These are phyloP conservation scores for Lysiphlebus fabarum DNA, from an alignment of 1,140 invertebrate species.

Conservation along the genomic window DNA sequence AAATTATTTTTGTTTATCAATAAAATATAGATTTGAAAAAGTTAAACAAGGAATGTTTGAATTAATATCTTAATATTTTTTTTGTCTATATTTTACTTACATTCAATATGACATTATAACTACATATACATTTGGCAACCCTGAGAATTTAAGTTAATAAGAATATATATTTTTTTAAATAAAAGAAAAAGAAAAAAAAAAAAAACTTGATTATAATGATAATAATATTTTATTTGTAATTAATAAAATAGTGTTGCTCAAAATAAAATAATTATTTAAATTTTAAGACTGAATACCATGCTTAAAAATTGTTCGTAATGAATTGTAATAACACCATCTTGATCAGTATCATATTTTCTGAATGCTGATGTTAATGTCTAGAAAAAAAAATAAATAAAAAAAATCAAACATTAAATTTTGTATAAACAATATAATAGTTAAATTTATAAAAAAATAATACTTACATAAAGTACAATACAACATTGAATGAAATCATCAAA, in stretches of 20 bases:
- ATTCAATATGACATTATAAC: too few relatives aligned
- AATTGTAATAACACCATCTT: constrained; percentile 93
- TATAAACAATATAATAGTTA: neutral
- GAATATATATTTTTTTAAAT: too few relatives aligned
- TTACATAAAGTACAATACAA: constrained; percentile 89
- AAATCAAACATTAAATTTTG: neutral
- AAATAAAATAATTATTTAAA: constrained; percentile 54
- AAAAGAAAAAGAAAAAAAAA: too few relatives aligned
- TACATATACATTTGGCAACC: too few relatives aligned
- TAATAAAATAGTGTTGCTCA: too few relatives aligned
- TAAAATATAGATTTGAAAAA: too few relatives aligned
- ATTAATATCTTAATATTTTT: too few relatives aligned
- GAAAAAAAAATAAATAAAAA: constrained; percentile 30
- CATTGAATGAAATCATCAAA: constrained; percentile 99
- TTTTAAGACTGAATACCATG: constrained; percentile 91
- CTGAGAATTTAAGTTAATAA: too few relatives aligned
- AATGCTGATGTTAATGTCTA: constrained; percentile 90
- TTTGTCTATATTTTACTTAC: too few relatives aligned
- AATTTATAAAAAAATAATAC: constrained; percentile 45
- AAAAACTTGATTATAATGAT: neutral
- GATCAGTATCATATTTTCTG: constrained; percentile 84
- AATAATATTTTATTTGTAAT: neutral
- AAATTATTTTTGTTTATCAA: too few relatives aligned
- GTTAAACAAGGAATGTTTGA: too few relatives aligned
- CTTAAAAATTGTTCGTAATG: constrained; percentile 96